phyloP scores from a whole-genome alignment of 2,113 vertebrate species.

The Rhea americana region DNA sequence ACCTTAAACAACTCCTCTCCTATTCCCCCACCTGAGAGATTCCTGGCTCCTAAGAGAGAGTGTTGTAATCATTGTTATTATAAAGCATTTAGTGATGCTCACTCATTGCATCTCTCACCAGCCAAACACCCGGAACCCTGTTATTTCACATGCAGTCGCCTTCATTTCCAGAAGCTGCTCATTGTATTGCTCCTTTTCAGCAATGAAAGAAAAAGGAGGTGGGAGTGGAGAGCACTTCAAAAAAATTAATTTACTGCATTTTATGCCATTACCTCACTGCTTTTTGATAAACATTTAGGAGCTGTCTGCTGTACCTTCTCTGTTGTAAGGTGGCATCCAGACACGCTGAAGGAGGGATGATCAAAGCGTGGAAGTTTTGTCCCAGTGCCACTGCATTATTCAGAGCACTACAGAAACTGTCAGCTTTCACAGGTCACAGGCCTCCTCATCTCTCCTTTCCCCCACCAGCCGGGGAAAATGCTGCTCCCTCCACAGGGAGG shows the following conservation, averaged over 20 bases:
- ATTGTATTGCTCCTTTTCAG: constrained; percentile 53
- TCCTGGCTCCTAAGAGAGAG: constrained; percentile 40
- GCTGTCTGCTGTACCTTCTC: constrained; percentile 3
- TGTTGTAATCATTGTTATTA: constrained; percentile 70
- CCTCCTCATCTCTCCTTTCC: neutral
- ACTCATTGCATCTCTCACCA: constrained; percentile 56
- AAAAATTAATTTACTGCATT: constrained; percentile 30
- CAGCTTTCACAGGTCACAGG: neutral
- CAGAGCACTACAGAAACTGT: neutral
- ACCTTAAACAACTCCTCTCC: constrained; percentile 36
- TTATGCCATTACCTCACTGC: constrained; percentile 44
- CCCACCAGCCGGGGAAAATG: neutral
- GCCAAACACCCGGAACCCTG: constrained; percentile 60
- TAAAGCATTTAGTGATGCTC: constrained; percentile 67
- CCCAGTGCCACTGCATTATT: neutral
- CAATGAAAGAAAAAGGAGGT: neutral
- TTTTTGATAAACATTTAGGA: constrained; percentile 46
- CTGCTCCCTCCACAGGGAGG: neutral
- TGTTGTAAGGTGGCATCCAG: neutral
- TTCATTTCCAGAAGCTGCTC: constrained; percentile 51
- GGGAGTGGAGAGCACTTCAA: constrained; percentile 27
- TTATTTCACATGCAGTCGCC: constrained; percentile 64
- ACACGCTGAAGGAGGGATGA: neutral
- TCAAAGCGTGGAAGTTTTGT: neutral
- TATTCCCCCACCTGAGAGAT: constrained; percentile 40